These are phyloP conservation scores for Notocelia uddmanniana DNA, from an alignment of 2,888 invertebrate species.

Conservation along the genomic window DNA sequence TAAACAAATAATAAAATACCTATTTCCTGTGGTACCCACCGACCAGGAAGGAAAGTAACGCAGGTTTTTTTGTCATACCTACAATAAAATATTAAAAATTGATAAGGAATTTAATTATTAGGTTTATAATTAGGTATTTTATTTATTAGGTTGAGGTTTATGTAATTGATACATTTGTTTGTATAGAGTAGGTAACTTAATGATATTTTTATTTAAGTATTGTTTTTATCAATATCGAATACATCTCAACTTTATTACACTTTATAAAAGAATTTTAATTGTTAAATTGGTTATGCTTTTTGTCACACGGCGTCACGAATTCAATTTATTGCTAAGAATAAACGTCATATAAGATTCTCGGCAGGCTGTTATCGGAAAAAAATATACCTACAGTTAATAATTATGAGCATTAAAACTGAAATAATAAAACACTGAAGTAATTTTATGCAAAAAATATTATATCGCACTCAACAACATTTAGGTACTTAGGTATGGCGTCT, in stretches of 20 bases:
- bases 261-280: background rate
- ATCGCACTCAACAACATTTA: background rate
- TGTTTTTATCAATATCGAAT: background rate
- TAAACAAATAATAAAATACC: conserved; percentile 14
- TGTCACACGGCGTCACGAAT: background rate
- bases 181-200: no score
- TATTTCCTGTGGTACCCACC: background rate
- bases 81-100: background rate
- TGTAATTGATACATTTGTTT: no score
- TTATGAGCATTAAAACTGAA: background rate
- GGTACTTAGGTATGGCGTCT: background rate
- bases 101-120: background rate
- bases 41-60: background rate
- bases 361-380: conserved; percentile 16
- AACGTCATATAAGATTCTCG: background rate
- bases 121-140: no score
- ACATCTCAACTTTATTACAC: background rate
- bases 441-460: background rate
- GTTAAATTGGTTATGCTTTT: background rate
- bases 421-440: background rate
- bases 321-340: conserved; percentile 9
- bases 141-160: no score
- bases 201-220: background rate
- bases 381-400: conserved; percentile 1
- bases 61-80: background rate